Conservation (phyloP, 2,113 vertebrate genomes). For the Dissostichus mawsoni region DNA sequence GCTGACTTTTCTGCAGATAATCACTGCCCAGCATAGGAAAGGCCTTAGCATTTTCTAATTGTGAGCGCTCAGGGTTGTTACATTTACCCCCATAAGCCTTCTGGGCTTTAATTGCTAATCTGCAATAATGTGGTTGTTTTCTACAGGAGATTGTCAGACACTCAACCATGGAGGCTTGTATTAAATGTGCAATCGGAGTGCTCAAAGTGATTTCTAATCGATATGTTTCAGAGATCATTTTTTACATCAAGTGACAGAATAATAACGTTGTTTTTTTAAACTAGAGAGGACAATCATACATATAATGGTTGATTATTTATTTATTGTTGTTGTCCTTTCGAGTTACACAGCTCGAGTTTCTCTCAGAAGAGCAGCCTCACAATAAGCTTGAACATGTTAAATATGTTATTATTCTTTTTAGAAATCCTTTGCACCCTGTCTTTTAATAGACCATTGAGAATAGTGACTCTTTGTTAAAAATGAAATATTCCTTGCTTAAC, state of each 20-base stretch:
- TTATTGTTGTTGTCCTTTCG: neutral
- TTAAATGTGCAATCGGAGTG: neutral
- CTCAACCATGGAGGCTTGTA: neutral
- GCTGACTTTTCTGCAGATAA: slow-evolving; percentile 61
- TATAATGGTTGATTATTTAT: neutral
- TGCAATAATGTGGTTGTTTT: slow-evolving; percentile 57
- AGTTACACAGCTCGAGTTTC: neutral
- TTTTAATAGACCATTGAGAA: neutral
- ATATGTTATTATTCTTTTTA: neutral
- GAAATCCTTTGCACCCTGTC: neutral
- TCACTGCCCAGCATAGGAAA: slow-evolving; percentile 45
- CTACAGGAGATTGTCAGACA: slow-evolving; percentile 19
- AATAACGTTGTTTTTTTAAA: neutral
- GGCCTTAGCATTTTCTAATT: slow-evolving; percentile 59
- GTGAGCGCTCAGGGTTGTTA: slow-evolving; percentile 47
- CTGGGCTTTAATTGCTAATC: slow-evolving; percentile 70
- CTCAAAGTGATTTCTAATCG: slow-evolving; percentile 30
- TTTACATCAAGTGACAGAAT: neutral
- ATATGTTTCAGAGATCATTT: slow-evolving; percentile 8
- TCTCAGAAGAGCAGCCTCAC: neutral
- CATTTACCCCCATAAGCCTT: slow-evolving; percentile 54
- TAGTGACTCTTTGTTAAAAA: neutral
- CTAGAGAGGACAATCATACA: neutral
- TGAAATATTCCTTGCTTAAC: neutral
- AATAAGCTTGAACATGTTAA: neutral